These are phyloP conservation scores for Anguilla megastoma DNA, from an alignment of 2,797 vertebrate species.

Conservation along the genomic window DNA sequence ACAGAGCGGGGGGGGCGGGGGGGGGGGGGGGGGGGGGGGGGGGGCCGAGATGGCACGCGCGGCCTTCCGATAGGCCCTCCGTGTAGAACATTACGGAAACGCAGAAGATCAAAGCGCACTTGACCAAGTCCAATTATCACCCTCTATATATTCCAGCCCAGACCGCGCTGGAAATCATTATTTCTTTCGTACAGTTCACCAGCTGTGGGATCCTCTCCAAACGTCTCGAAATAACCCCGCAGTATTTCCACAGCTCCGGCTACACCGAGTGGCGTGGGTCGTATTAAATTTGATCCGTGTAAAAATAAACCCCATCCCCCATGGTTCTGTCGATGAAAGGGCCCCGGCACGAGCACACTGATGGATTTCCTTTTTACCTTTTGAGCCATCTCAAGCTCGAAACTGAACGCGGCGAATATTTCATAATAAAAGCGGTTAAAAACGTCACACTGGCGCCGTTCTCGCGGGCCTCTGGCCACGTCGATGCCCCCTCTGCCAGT, in stretches of 20 bases:
- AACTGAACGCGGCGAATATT: conserved; percentile 51
- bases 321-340: conserved; percentile 45
- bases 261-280: conserved; percentile 19
- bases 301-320: conserved; percentile 52
- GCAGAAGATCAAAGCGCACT: conserved; percentile 57
- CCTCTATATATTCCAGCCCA: conserved; percentile 43
- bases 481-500: conserved; percentile 7
- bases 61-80: conserved; percentile 38
- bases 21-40: neutral
- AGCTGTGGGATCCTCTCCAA: conserved; percentile 31
- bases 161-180: conserved; percentile 46
- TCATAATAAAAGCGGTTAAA: conserved; percentile 54
- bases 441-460: conserved; percentile 49
- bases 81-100: conserved; percentile 48
- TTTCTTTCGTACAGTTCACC: conserved; percentile 50
- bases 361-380: conserved; percentile 51
- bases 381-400: conserved; percentile 49
- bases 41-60: neutral
- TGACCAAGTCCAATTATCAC: conserved; percentile 57
- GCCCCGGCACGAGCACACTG: conserved; percentile 45
- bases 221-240: conserved; percentile 30
- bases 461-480: conserved; percentile 34
- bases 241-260: conserved; percentile 29
- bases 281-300: conserved; percentile 36
- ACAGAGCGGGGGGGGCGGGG: no score